These are phyloP conservation scores for Dipus sagitta DNA, from an alignment of 2,797 vertebrate species.

Conservation along the genomic window DNA sequence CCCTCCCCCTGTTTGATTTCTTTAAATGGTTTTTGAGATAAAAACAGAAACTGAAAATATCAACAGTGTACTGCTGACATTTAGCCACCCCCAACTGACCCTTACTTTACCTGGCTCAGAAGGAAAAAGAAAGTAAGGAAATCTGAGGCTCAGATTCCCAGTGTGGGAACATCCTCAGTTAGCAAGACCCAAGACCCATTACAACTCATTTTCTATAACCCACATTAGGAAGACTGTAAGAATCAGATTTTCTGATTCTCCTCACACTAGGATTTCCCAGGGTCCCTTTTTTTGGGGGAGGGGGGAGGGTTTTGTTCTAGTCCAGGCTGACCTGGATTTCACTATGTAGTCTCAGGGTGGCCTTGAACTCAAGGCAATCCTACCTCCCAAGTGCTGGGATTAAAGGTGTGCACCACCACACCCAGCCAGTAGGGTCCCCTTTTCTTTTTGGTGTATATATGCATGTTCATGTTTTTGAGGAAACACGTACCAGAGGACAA, in stretches of 20 bases:
- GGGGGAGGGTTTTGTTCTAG: too few relatives aligned
- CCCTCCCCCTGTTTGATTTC: conserved; percentile 71
- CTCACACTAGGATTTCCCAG: background rate
- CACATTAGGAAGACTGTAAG: background rate
- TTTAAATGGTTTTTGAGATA: conserved; percentile 70
- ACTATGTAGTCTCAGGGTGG: too few relatives aligned
- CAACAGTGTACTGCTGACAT: conserved; percentile 60
- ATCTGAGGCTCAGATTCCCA: background rate
- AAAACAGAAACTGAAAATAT: conserved; percentile 71
- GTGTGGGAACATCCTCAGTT: background rate
- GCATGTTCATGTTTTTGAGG: too few relatives aligned
- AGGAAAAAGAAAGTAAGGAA: background rate
- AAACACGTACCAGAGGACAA: too few relatives aligned
- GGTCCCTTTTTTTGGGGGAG: too few relatives aligned
- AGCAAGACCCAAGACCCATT: background rate
- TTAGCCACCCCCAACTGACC: conserved; percentile 53
- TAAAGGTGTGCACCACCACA: too few relatives aligned
- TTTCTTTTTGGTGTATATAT: too few relatives aligned
- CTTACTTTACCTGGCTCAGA: conserved; percentile 29
- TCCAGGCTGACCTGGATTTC: too few relatives aligned
- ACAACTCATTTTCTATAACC: background rate
- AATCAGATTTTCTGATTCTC: background rate
- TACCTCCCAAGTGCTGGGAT: too few relatives aligned
- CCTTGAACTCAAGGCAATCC: too few relatives aligned
- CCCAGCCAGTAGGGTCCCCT: background rate